Percentiles rank a stretch among this genome's conserved stretches.
Evolutionary conservation across 2,797 vertebrate genomes (phyloP).

Genomic region (Enoplosus armatus): DNA sequence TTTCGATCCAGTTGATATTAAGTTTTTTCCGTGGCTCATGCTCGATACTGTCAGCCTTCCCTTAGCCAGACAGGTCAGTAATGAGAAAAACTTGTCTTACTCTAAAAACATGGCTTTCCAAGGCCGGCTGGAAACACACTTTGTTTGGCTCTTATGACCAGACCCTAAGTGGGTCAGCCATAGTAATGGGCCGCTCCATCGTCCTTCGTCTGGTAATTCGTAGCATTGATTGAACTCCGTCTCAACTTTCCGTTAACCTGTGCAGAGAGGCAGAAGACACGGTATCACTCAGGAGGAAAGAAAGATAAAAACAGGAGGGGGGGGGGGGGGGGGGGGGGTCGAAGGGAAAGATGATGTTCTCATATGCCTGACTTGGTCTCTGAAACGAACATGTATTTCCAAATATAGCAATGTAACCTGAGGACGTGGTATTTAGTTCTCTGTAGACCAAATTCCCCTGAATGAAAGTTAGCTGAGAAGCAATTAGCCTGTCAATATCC

Average conservation of each 20-base stretch:
- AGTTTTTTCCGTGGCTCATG: slow-evolving; percentile 40
- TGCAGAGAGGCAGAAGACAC: slow-evolving; percentile 78
- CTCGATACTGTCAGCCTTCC: slow-evolving; percentile 32
- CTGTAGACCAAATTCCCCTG: slow-evolving; percentile 12
- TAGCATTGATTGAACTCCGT: slow-evolving; percentile 81
- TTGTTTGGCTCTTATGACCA: slow-evolving; percentile 61
- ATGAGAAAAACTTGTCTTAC: slow-evolving; percentile 74
- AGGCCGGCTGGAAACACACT: slow-evolving; percentile 48
- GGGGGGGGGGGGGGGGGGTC: slow-evolving; percentile 44
- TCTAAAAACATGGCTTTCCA: slow-evolving; percentile 55
- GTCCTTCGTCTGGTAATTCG: slow-evolving; percentile 74
- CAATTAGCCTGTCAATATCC: slow-evolving; percentile 27
- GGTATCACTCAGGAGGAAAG: slow-evolving; percentile 73
- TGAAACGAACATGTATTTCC: slow-evolving; percentile 55
- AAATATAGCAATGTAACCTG: slow-evolving; percentile 62
- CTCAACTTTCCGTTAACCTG: slow-evolving; percentile 81
- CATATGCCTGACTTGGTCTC: slow-evolving; percentile 63
- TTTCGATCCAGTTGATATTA: slow-evolving; percentile 39
- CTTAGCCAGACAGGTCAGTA: slow-evolving; percentile 49
- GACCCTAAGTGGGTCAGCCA: slow-evolving; percentile 77
- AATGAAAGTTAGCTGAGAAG: slow-evolving; percentile 29
- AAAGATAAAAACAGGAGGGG: slow-evolving; percentile 39
- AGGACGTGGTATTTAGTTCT: slow-evolving; percentile 57
- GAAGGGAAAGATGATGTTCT: slow-evolving; percentile 67
- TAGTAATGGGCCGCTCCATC: slow-evolving; percentile 62